A percentile compares a stretch with the other conserved stretches of the same genome.
These are phyloP conservation scores for Ochropleura leucogaster DNA, from an alignment of 2,888 invertebrate genomes.

Conservation along the genomic window DNA sequence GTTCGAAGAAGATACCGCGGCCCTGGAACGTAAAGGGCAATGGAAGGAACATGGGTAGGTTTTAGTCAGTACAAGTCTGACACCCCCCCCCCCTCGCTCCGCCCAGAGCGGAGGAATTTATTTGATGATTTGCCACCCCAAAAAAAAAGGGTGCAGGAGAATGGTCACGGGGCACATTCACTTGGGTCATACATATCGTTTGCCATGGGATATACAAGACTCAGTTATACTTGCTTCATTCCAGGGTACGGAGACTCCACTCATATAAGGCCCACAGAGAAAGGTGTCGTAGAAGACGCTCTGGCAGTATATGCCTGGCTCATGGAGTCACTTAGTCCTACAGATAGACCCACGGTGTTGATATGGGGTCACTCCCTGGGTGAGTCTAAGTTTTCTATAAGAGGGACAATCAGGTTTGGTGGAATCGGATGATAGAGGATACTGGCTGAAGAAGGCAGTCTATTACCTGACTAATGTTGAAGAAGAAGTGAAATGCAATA, in stretches of 20 bases:
- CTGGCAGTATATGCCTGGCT: conserved; percentile 95
- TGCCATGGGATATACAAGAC: neutral
- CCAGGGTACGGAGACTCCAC: conserved; percentile 95
- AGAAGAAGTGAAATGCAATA: no score
- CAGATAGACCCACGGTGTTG: conserved; percentile 90
- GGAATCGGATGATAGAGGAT: neutral
- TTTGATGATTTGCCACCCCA: no score
- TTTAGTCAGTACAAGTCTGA: no score
- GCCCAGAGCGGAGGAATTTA: no score
- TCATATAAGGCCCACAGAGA: conserved; percentile 93
- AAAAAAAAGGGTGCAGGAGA: no score
- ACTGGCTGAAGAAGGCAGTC: no score
- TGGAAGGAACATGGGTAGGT: no score
- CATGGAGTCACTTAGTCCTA: conserved; percentile 81
- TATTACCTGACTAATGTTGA: no score
- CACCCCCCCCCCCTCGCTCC: no score
- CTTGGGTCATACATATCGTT: neutral
- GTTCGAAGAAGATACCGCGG: no score
- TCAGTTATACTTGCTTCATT: neutral
- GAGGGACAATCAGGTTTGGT: neutral
- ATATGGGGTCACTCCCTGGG: conserved; percentile 99
- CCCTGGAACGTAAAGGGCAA: no score
- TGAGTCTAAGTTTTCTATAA: conserved; percentile 50
- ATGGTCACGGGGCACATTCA: neutral
- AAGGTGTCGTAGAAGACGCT: conserved; percentile 96